These are phyloP conservation scores for Tholera decimalis DNA, from an alignment of 2,888 invertebrate genomes.

Conservation along the genomic window DNA sequence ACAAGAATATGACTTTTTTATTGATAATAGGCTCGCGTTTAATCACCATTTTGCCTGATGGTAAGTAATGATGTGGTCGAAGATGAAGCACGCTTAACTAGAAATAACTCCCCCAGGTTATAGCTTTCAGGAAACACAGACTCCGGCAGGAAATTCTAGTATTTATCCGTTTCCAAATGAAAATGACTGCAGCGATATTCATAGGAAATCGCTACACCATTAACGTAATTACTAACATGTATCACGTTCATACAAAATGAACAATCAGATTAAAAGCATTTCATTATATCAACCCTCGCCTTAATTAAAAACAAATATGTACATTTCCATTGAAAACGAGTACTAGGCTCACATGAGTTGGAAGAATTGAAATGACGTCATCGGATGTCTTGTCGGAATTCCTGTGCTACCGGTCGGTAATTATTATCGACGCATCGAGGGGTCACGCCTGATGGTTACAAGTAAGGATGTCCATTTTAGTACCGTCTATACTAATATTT, in stretches of 20 bases:
- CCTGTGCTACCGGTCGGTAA: constrained; percentile 44
- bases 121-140: too few species aligned
- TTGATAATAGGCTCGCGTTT: too few species aligned
- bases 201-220: constrained; percentile 12
- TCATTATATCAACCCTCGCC: constrained; percentile 28
- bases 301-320: constrained; percentile 13
- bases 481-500: not conserved
- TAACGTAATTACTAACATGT: constrained; percentile 36
- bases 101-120: too few species aligned
- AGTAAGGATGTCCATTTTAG: constrained; percentile 47
- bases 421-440: constrained; percentile 62
- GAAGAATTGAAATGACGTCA: constrained; percentile 50
- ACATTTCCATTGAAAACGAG: constrained; percentile 9
- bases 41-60: too few species aligned
- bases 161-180: too few species aligned
- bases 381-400: constrained; percentile 36
- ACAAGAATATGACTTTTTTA: too few species aligned
- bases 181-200: too few species aligned
- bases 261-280: constrained; percentile 32
- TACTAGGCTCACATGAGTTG: constrained; percentile 17
- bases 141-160: too few species aligned
- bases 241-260: constrained; percentile 27
- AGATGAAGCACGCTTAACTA: too few species aligned
- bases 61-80: too few species aligned
- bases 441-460: constrained; percentile 45